Evolutionary conservation across 2,888 invertebrate genomes (phyloP), one percentile per base, ranked within the genome.

Genomic region (Dasysyrphus tricinctus): DNA sequence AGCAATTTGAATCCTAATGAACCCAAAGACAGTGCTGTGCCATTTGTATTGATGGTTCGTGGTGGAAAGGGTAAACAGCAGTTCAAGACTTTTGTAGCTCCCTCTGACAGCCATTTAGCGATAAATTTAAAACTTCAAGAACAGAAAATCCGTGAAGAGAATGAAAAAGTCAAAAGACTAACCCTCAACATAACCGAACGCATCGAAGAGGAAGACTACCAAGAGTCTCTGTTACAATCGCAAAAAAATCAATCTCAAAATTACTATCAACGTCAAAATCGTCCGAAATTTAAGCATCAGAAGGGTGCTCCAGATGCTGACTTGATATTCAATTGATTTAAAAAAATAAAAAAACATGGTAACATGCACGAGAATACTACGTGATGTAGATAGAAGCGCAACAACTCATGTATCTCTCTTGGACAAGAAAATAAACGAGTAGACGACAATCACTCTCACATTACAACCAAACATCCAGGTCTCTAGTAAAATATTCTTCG

Each of bases 261-360:
- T 88, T 93, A 96, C 88, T 94, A 96, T 76, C 90, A 90, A 77
- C 95, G 95, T 89, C 90, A 90, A 29, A 93, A 93, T 75, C 91
- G 91, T 85, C 95, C 95, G 85, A 97, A 97, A 90, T 98, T 98
- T 92, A 97, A 98, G 91, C 98, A 98, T 92, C 98, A 97, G 0
- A 98, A 98, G 92, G 98, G 98, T 24, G 98, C 97, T 0, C 98
- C 98, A 0, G 98, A 98, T 93, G 98, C 97, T 0, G 98, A 98
- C 93, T 94, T 97, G 83, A 98, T 98, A 91, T 98, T 98, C 93
- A 91, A 93, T 89, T 92, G 90, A 90, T 44, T 39, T 24, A 24
- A 24, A 24, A 5, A 37, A 12, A 19, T 16, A 54, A 24, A 61
- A n/a, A 56, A 59, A 51, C 67, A 34, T 80, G 72, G 79, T 75